Evolutionary conservation across 2,113 vertebrate species (phyloP), one percentile per base, ranked within the genome.

Genomic region (Charina bottae): DNA sequence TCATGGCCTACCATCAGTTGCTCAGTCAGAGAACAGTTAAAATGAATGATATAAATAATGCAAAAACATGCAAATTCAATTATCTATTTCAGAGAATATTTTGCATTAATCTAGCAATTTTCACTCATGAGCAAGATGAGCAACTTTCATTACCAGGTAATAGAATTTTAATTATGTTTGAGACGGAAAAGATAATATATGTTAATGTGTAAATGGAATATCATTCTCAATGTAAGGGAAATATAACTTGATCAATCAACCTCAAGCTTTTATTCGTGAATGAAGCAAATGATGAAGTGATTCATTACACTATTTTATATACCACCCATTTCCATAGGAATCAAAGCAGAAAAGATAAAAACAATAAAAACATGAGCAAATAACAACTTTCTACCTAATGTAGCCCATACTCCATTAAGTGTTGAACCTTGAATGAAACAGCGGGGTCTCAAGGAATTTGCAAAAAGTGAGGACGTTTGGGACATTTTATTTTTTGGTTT

Each of bases 111-210:
- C 24, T 60, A 60, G 37, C 53, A 59, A 37, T n/a, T 42, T 88
- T 88, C 56, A 60, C 28, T 33, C 46, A 54, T 17, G 26, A 55
- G 49, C 49, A 78, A 37, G 68, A 21, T 78, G 17, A 78, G 19
- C 49, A 89, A n/a, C 88, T 89, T 89, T 78, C 49, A 90, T 24
- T 55, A 83, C 12, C 23, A 83, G 23, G 72, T 54, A 89, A 78
- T 78, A 58, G 19, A 28, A 13, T 89, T n/a, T 49, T 89, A 89
- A 89, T 64, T 53, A 53, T 46, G 9, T 49, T 88, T 64, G 26
- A 89, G 55, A 89, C 83, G 6, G 7, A 83, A 90, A 58, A 33
- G n/a, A 89, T 17, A 56, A 6, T 55, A 23, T 72, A 53, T 55
- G 1, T 55, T 7, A 78, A 72, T 72, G 28, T n/a, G 72, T 54